Evolutionary conservation across 2,888 invertebrate genomes (phyloP), one percentile per base, ranked within the genome.

Genomic region (Macrosiphum euphorbiae): DNA sequence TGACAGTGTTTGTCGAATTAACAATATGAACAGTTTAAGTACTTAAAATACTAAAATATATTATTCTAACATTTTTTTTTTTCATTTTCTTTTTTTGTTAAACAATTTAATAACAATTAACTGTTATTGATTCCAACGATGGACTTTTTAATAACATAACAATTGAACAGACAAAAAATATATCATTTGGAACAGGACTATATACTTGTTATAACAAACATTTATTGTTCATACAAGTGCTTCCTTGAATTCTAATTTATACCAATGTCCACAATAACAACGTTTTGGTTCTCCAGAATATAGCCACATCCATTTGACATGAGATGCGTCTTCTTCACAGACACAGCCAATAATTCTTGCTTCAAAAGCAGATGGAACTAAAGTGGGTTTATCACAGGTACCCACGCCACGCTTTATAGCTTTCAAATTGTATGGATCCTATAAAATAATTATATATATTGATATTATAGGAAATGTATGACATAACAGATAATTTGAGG

Each of bases 181-280:
- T 78, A 85, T 61, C 41, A 90, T 90, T 90, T 35, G 44, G 85
- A 94, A 52, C 35, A 94, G 61, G 67, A 94, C 94, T 94, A 94
- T 52, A 52, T 85, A 20, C 50, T 58, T 85, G 35, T n/a, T 50
- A 61, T 13, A 88, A 94, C 28, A 85, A 94, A 90, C 44, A 90
- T 24, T 41, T 28, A 26, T 35, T 50, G 47, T 87, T 52, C 44
- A 94, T 28, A 67, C n/a, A 44, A 95, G 90, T 2, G 95, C 95
- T 47, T 95, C 95, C 94, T 95, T 95, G 95, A 95, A 95, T 84
- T 94, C 94, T 28, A 99, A 97, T 96, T 98, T 98, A 96, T 99
- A 99, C 98, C 98, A 99, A 96, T 99, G 97, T 94, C 99, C 99
- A 96, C 99, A 99, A 96, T 98, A 98, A 96, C 99, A 99, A 95